Conservation (phyloP, 2,888 invertebrate species). For the Cryptocheilus praepositus region DNA sequence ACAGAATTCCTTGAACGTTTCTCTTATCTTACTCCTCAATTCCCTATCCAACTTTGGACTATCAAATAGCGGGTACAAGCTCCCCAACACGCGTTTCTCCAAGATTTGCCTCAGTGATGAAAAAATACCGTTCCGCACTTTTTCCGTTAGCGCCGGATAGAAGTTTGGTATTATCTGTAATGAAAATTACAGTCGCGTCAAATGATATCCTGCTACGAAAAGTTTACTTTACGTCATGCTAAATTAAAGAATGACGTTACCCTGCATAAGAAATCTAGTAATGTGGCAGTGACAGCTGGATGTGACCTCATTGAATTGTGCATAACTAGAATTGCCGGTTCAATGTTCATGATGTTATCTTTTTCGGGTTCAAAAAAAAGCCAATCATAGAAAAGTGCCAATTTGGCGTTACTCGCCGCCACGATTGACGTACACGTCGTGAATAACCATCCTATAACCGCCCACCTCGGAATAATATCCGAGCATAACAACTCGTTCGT, state of each 20-base stretch:
- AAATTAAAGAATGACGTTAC: conserved; percentile 71
- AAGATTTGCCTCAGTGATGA: conserved; percentile 90
- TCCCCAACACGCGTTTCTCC: conserved; percentile 93
- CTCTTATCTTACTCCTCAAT: conserved; percentile 87
- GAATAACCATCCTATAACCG: conserved; percentile 94
- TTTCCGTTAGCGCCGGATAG: conserved; percentile 86
- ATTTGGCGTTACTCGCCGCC: conserved; percentile 92
- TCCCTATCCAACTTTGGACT: conserved; percentile 91
- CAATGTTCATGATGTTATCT: conserved; percentile 97
- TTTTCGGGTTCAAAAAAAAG: conserved; percentile 92
- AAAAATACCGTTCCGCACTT: conserved; percentile 88
- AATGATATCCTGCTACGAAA: conserved; percentile 6
- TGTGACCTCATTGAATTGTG: conserved; percentile 94
- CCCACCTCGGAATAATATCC: conserved; percentile 97
- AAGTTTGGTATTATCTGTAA: conserved; percentile 90
- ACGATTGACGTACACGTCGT: conserved; percentile 93
- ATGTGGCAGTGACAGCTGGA: conserved; percentile 91
- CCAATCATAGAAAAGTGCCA: conserved; percentile 96
- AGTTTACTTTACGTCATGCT: neutral
- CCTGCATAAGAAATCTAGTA: conserved; percentile 92
- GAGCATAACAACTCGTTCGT: conserved; percentile 94
- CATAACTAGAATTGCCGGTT: conserved; percentile 95
- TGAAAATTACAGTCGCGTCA: conserved; percentile 20
- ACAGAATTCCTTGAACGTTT: conserved; percentile 95
- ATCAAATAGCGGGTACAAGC: conserved; percentile 90